A percentile compares a stretch with the other conserved stretches of the same genome.
phyloP scores from a whole-genome alignment of 2,797 vertebrate genomes.

The Psittacula derbiana region DNA sequence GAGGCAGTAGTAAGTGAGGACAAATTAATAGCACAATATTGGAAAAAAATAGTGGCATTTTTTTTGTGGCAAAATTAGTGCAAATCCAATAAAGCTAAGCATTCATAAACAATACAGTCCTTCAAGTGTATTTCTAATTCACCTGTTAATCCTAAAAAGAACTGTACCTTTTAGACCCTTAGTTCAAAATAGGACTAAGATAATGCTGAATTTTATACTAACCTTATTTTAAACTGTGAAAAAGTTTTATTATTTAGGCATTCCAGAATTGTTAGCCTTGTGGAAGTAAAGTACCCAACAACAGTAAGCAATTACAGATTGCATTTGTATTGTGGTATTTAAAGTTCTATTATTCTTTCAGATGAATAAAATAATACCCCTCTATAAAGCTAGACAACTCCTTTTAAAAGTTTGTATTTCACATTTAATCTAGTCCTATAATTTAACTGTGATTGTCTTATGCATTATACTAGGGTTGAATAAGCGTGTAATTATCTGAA shows the following conservation, averaged over 20 bases:
- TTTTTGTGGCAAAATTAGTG: not conserved
- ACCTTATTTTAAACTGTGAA: not conserved
- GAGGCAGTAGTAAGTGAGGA: not conserved
- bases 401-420: conserved; percentile 42
- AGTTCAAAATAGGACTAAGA: not conserved
- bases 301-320: conserved; percentile 1
- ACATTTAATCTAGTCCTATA: conserved; percentile 36
- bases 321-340: not conserved
- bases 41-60: fast-evolving
- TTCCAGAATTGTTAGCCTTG: not conserved
- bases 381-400: not conserved
- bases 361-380: conserved; percentile 28
- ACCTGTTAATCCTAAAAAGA: not conserved
- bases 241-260: not conserved
- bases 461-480: conserved; percentile 8
- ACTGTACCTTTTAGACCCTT: not conserved
- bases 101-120: not conserved
- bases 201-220: not conserved
- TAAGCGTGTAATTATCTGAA: conserved; percentile 46
- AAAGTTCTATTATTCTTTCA: conserved; percentile 26
- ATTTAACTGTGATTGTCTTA: conserved; percentile 1
- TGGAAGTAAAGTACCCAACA: not conserved
- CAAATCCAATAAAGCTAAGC: not conserved
- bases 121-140: not conserved
- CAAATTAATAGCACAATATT: not conserved